Evolutionary conservation across 2,888 invertebrate genomes (phyloP), one percentile per base, ranked within the genome.

Genomic region (Enchytraeus crypticus): DNA sequence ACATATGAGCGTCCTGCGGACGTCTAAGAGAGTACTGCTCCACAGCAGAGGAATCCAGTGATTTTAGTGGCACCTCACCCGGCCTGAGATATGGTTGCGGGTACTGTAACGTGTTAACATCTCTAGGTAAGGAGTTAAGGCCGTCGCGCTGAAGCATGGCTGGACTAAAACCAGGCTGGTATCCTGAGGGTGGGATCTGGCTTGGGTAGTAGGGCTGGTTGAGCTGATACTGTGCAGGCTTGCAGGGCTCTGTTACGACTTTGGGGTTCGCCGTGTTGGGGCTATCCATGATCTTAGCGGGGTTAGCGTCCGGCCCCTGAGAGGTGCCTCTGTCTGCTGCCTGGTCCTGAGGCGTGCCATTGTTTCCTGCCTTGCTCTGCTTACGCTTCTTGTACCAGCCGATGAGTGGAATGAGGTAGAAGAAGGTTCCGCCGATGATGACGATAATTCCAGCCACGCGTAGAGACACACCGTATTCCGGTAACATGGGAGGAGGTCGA

Each of bases 341-440:
- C 18, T 38, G 11, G n/a, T n/a, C n/a, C n/a, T n/a, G n/a, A n/a
- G n/a, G n/a, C 18, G 18, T 18, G 8, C 11, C 38, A 38, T 8
- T 14, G 8, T 38, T 8, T 14, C 11, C 11, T 38, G 38, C 11
- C 38, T 38, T 38, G 18, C 38, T 8, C 8, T 38, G 8, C 18
- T 38, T 38, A 38, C 38, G 38, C 38, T 8, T 38, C 18, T 38
- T 27, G 55, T 38, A 26, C 23, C 11, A 38, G 5, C 27, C 38
- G 23, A 54, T 32, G 3, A 54, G 27, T 2, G 55, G 55, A n/a
- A 54, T 54, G 33, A 26, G 5, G 23, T 38, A 57, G 57, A 57
- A 57, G 57, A 57, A 57, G 23, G 29, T 27, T 27, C 57, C 57
- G 0, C 57, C 57, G n/a, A 57, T 3, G 57, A 57, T 57, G 47